These are phyloP conservation scores for Arge pagana DNA, from an alignment of 2,888 invertebrate genomes.

Conservation along the genomic window DNA sequence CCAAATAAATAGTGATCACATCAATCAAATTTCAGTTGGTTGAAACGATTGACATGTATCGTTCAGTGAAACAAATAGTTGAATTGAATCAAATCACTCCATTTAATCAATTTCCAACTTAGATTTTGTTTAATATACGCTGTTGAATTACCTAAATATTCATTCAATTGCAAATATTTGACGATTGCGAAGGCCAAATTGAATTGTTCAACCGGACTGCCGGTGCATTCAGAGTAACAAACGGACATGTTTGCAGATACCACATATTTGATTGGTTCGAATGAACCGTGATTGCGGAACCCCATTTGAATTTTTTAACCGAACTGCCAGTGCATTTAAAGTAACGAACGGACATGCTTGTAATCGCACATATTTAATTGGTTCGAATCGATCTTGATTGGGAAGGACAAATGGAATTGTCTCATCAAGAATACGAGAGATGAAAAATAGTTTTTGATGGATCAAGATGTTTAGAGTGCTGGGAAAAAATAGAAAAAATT, in stretches of 20 bases:
- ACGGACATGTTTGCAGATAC: background rate
- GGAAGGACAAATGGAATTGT: too few relatives aligned
- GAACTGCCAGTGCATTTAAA: background rate
- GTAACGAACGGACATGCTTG: background rate
- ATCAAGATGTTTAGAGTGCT: too few relatives aligned
- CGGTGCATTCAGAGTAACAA: background rate
- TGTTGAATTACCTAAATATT: constrained; percentile 1
- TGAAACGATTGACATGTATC: background rate
- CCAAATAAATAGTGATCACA: constrained; percentile 6
- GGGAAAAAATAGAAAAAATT: too few relatives aligned
- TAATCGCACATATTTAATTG: too few relatives aligned
- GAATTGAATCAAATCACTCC: background rate
- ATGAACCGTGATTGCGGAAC: background rate
- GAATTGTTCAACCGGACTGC: background rate
- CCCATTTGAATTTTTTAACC: background rate
- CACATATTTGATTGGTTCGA: constrained; percentile 7
- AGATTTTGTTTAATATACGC: background rate
- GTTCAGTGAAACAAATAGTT: constrained; percentile 7
- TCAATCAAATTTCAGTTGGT: background rate
- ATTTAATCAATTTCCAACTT: constrained; percentile 3
- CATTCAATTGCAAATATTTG: background rate
- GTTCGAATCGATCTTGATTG: too few relatives aligned
- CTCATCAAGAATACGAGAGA: too few relatives aligned
- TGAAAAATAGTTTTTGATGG: too few relatives aligned
- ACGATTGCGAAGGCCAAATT: background rate